Percentiles rank a stretch among this genome's conserved stretches.
phyloP scores from a whole-genome alignment of 2,888 invertebrate species.

The Cacoxenus indagator region DNA sequence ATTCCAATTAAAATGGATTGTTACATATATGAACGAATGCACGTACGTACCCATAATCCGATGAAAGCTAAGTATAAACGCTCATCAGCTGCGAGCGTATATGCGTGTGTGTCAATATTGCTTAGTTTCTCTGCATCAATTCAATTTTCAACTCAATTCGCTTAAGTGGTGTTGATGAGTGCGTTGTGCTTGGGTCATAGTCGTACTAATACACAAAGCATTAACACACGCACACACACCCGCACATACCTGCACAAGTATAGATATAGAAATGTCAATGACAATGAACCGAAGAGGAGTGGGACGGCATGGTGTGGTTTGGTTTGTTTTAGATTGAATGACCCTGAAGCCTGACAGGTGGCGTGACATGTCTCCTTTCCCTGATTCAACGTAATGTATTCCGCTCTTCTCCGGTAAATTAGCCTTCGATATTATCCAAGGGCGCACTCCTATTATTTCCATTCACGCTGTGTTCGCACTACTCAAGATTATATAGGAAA shows the following conservation, averaged over 20 bases:
- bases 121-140: slow-evolving; percentile 52
- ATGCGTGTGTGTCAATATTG: slow-evolving; percentile 44
- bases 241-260: neutral
- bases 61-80: neutral
- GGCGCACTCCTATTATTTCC: too few species aligned
- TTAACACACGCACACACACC: slow-evolving; percentile 11
- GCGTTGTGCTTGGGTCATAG: neutral
- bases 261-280: slow-evolving; percentile 28
- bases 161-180: slow-evolving; percentile 46
- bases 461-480: too few species aligned
- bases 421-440: too few species aligned
- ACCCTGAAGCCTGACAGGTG: neutral
- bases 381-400: too few species aligned
- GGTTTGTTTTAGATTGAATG: too few species aligned
- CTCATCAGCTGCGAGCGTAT: neutral
- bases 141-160: slow-evolving; percentile 47
- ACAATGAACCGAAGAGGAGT: slow-evolving; percentile 39
- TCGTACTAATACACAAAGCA: slow-evolving; percentile 28
- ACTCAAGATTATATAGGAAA: too few species aligned
- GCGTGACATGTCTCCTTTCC: neutral
- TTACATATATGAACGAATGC: too few species aligned
- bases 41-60: too few species aligned
- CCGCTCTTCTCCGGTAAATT: too few species aligned
- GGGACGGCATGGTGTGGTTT: neutral
- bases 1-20: too few species aligned